phyloP scores from a whole-genome alignment of 2,888 invertebrate species.

The Heliconius cydno region DNA sequence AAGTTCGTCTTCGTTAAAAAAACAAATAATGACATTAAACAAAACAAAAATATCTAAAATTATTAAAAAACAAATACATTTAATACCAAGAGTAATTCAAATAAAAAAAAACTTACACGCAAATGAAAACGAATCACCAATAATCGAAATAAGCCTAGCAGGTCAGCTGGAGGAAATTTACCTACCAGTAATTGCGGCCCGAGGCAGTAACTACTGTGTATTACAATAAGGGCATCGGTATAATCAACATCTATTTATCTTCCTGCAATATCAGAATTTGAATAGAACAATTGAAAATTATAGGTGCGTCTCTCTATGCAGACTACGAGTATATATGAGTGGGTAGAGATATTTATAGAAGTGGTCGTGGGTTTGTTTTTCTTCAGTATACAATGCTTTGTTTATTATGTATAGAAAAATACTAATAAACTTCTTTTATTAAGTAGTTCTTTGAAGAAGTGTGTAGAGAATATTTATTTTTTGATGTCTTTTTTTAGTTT shows the following conservation, averaged over 20 bases:
- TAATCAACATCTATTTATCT: slow-evolving; percentile 51
- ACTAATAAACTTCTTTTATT: neutral
- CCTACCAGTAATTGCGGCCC: slow-evolving; percentile 53
- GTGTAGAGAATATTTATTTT: neutral
- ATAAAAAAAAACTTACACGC: slow-evolving; percentile 5
- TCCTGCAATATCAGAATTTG: slow-evolving; percentile 30
- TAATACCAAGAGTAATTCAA: neutral
- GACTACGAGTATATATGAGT: neutral
- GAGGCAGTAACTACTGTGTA: slow-evolving; percentile 49
- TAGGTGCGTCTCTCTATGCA: neutral
- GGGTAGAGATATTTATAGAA: neutral
- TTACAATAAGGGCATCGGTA: slow-evolving; percentile 48
- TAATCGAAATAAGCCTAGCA: slow-evolving; percentile 45
- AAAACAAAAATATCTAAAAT: too few species aligned
- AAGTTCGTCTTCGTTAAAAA: too few species aligned
- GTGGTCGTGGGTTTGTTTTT: neutral
- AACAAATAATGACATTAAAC: too few species aligned
- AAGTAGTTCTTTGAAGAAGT: neutral
- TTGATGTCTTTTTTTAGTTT: neutral
- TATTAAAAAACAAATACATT: neutral
- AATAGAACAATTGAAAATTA: slow-evolving; percentile 28
- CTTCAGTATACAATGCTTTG: neutral
- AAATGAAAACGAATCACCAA: slow-evolving; percentile 34
- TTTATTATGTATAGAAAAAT: neutral
- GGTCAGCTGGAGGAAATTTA: slow-evolving; percentile 50